Conservation (phyloP, 2,888 invertebrate genomes). For the Agonopterix arenella region DNA sequence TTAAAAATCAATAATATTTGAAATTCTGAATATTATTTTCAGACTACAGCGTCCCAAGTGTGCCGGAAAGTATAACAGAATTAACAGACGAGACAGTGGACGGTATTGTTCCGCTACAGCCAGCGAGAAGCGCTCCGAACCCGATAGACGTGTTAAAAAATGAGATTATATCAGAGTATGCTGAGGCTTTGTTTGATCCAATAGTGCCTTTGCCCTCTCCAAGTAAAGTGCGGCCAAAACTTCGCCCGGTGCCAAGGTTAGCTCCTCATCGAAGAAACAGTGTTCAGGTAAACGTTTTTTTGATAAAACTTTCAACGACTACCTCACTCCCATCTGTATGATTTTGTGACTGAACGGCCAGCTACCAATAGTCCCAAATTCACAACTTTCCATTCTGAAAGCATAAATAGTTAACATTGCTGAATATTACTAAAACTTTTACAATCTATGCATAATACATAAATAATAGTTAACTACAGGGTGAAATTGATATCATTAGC, state of each 20-base stretch:
- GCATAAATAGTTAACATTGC: no score
- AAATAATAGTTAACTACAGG: no score
- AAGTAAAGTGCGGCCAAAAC: constrained; percentile 80
- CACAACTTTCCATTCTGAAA: no score
- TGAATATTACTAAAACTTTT: no score
- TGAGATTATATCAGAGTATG: constrained; percentile 66
- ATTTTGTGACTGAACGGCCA: no score
- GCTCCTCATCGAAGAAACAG: constrained; percentile 80
- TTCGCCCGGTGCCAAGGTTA: constrained; percentile 82
- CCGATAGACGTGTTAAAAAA: constrained; percentile 55
- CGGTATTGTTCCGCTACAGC: constrained; percentile 58
- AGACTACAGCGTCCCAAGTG: constrained; percentile 52
- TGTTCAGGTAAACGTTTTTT: constrained; percentile 57
- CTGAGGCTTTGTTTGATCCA: constrained; percentile 65
- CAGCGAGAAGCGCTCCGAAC: constrained; percentile 36
- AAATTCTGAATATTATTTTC: neutral
- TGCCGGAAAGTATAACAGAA: constrained; percentile 36
- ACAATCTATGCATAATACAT: no score
- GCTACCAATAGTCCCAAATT: no score
- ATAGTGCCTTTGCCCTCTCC: constrained; percentile 75
- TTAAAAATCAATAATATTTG: no score
- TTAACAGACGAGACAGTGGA: constrained; percentile 51
- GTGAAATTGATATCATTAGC: no score
- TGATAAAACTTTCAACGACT: neutral
- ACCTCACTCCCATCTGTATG: no score